phyloP scores from a whole-genome alignment of 2,113 vertebrate genomes.

The Zosterops hypoxanthus region DNA sequence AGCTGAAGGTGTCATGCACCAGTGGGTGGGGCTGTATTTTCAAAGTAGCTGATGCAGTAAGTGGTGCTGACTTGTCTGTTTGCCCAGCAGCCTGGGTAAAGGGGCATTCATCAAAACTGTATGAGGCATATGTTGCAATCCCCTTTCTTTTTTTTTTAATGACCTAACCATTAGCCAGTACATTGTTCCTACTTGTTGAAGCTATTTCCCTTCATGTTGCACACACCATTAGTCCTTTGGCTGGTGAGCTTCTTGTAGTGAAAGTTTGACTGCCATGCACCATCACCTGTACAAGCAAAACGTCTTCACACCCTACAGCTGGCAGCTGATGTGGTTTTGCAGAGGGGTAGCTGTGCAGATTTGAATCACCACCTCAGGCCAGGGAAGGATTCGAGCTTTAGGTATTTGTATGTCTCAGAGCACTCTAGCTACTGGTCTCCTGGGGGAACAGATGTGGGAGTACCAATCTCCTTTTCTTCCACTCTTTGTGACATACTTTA shows the following conservation, averaged over 20 bases:
- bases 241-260: not conserved
- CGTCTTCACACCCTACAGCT: not conserved
- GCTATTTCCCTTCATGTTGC: not conserved
- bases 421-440: not conserved
- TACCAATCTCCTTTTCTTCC: not conserved
- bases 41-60: not conserved
- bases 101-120: not conserved
- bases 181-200: not conserved
- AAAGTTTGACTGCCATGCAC: not conserved
- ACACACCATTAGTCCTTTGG: not conserved
- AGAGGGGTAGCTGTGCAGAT: not conserved
- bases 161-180: not conserved
- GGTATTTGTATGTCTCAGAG: not conserved
- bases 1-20: not conserved
- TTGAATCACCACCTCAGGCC: not conserved
- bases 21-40: constrained; percentile 13
- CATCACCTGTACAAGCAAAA: not conserved
- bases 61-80: not conserved
- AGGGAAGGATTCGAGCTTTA: not conserved
- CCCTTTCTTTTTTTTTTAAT: not conserved
- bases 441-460: not conserved
- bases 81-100: not conserved
- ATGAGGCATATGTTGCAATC: not conserved
- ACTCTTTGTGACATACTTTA: not conserved
- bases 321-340: not conserved